Conservation (phyloP, 2,888 invertebrate species). For the Taphrorychus bicolor region DNA sequence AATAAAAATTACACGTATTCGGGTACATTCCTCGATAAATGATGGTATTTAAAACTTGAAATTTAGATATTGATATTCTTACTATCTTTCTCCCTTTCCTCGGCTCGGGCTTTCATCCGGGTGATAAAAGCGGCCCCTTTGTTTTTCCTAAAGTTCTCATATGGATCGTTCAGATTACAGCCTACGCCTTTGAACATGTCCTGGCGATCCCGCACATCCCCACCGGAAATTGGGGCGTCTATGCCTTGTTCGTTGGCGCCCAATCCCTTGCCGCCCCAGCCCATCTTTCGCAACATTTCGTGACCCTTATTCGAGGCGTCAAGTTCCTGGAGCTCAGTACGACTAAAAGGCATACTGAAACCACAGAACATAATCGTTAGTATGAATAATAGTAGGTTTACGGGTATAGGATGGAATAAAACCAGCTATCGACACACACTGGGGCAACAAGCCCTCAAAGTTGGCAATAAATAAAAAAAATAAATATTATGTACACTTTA, state of each 20-base stretch:
- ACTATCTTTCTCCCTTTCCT: conserved; percentile 70
- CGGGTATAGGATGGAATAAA: no score
- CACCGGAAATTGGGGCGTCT: conserved; percentile 91
- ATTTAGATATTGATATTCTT: conserved; percentile 38
- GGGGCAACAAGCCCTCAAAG: no score
- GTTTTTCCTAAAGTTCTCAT: conserved; percentile 96
- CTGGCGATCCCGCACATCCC: conserved; percentile 85
- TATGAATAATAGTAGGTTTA: no score
- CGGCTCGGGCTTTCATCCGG: conserved; percentile 89
- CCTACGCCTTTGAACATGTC: conserved; percentile 97
- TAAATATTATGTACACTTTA: no score
- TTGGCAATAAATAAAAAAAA: no score
- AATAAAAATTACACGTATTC: no score
- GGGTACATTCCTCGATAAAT: no score
- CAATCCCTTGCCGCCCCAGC: conserved; percentile 94
- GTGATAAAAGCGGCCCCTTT: conserved; percentile 95
- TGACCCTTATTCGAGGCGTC: conserved; percentile 96
- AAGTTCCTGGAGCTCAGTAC: conserved; percentile 64
- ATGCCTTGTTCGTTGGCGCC: conserved; percentile 96
- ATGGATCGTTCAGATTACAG: conserved; percentile 91
- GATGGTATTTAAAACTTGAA: background rate
- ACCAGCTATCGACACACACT: no score
- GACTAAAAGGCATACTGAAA: conserved; percentile 31
- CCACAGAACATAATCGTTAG: background rate
- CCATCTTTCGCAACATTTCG: conserved; percentile 97